Evolutionary conservation across 2,888 invertebrate species (phyloP).

Genomic region (Stratiomys singularior): DNA sequence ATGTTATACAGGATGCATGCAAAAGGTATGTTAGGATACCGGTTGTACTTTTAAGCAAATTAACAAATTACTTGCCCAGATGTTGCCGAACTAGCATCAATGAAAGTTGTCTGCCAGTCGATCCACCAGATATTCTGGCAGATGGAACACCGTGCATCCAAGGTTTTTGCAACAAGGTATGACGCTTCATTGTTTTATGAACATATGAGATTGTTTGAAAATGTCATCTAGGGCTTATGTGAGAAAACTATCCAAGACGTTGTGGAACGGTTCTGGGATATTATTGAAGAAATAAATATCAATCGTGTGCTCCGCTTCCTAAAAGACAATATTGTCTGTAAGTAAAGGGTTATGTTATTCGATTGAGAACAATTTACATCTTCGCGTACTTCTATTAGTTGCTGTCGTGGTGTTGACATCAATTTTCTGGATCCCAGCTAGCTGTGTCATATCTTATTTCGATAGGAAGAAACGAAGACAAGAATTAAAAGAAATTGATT

Average conservation of each 20-base stretch:
- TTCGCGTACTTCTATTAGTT: conserved; percentile 56
- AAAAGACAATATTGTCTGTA: conserved; percentile 93
- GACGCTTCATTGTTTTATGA: background rate
- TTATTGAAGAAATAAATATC: conserved; percentile 95
- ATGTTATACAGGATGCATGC: conserved; percentile 91
- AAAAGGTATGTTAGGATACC: conserved; percentile 69
- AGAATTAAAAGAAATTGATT: conserved; percentile 76
- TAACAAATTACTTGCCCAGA: too few species aligned
- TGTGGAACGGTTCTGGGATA: conserved; percentile 96
- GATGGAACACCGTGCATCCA: conserved; percentile 97
- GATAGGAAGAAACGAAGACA: conserved; percentile 80
- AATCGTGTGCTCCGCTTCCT: conserved; percentile 90
- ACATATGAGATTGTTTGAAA: conserved; percentile 6
- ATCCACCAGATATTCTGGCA: conserved; percentile 86
- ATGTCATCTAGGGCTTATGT: conserved; percentile 81
- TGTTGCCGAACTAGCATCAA: conserved; percentile 93
- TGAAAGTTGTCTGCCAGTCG: conserved; percentile 91
- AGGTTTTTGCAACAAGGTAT: conserved; percentile 93
- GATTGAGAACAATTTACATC: background rate
- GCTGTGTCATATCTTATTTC: conserved; percentile 86
- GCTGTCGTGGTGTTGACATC: conserved; percentile 88
- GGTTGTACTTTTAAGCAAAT: background rate
- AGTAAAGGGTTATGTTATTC: conserved; percentile 54
- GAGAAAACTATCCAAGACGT: conserved; percentile 95
- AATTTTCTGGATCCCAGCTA: conserved; percentile 94